Evolutionary conservation across 1,140 invertebrate species (phyloP).

Genomic region (Drosophila guanche): DNA sequence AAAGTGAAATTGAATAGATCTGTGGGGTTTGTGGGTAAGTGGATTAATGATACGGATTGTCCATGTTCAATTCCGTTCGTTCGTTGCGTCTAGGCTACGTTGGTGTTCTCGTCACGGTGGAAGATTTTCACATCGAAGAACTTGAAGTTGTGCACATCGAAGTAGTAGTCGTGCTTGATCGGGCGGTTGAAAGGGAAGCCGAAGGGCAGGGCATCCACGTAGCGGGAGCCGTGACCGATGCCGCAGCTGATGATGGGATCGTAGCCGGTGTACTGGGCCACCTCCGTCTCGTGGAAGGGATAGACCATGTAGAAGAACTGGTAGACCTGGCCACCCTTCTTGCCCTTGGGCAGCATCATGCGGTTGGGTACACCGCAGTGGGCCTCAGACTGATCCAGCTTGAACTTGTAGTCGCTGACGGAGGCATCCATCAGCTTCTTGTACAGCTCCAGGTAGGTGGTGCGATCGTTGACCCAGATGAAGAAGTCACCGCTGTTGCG

Average conservation of each 20-base stretch:
- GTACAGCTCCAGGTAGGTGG: conserved; percentile 78
- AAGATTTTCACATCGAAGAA: conserved; percentile 87
- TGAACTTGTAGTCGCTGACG: conserved; percentile 84
- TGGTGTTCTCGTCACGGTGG: conserved; percentile 85
- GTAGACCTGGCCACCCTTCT: conserved; percentile 86
- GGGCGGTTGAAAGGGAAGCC: conserved; percentile 89
- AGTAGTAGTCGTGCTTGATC: conserved; percentile 84
- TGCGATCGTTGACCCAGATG: conserved; percentile 76
- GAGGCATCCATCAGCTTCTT: conserved; percentile 78
- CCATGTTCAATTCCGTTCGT: conserved; percentile 26
- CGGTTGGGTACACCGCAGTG: conserved; percentile 86
- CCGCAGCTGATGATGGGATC: conserved; percentile 79
- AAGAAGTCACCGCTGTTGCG: conserved; percentile 72
- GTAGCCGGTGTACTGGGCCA: conserved; percentile 68
- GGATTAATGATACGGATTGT: conserved; percentile 17
- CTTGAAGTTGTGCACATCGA: conserved; percentile 87
- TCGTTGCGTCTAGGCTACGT: conserved; percentile 53
- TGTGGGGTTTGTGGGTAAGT: conserved; percentile 33
- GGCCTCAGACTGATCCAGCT: conserved; percentile 84
- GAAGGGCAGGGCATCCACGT: conserved; percentile 85
- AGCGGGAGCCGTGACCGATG: conserved; percentile 81
- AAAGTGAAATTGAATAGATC: conserved; percentile 33
- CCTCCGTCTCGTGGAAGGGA: conserved; percentile 83
- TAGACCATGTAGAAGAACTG: conserved; percentile 87
- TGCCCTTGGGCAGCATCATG: conserved; percentile 88